These are phyloP conservation scores for Calidris pugnax DNA, from an alignment of 2,113 vertebrate species.

Conservation along the genomic window DNA sequence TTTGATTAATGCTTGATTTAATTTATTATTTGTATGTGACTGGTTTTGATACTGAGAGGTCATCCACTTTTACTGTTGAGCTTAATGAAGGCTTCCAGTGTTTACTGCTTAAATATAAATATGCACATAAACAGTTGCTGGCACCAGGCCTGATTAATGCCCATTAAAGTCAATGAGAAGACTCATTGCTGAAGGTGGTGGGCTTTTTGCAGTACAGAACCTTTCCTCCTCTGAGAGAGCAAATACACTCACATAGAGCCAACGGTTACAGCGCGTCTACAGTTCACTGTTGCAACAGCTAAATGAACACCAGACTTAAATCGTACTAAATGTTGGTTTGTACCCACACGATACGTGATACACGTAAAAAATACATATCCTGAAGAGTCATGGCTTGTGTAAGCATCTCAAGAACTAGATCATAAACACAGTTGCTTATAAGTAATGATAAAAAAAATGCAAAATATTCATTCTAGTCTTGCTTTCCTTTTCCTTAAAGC, in stretches of 20 bases:
- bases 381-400: background rate
- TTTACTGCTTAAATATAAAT: background rate
- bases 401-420: background rate
- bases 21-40: constrained; percentile 29
- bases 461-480: background rate
- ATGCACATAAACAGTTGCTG: background rate
- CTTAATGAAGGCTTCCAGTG: background rate
- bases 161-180: background rate
- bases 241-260: accelerated
- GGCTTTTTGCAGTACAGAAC: background rate
- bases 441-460: background rate
- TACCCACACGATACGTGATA: accelerated
- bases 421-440: background rate
- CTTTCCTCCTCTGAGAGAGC: background rate
- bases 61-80: background rate
- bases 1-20: constrained; percentile 45
- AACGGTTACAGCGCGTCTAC: accelerated
- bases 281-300: background rate
- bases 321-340: background rate
- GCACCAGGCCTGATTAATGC: background rate
- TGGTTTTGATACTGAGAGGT: background rate
- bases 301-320: background rate
- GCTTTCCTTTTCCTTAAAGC: background rate
- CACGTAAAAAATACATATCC: accelerated
- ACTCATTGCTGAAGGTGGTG: background rate